A percentile compares a stretch with the other conserved stretches of the same genome.
phyloP scores from a whole-genome alignment of 2,888 invertebrate genomes.

The Rhingia campestris region DNA sequence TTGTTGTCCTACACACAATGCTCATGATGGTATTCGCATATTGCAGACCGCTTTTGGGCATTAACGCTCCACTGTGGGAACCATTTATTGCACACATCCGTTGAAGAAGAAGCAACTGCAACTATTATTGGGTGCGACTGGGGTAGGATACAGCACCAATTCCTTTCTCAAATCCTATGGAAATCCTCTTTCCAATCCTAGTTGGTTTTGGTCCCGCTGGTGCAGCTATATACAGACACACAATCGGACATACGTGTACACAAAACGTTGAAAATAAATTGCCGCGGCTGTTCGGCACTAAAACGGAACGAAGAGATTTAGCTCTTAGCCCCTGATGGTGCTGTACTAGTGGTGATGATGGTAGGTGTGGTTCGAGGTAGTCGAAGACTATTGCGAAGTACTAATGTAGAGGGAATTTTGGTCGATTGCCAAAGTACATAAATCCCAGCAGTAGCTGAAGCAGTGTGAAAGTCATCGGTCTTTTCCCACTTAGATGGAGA shows the following conservation, averaged over 20 bases:
- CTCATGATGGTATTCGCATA: background rate
- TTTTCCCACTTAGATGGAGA: slow-evolving; percentile 35
- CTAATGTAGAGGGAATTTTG: slow-evolving; percentile 58
- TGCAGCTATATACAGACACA: slow-evolving; percentile 22
- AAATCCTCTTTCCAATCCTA: slow-evolving; percentile 10
- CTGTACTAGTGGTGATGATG: slow-evolving; percentile 1
- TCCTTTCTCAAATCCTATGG: slow-evolving; percentile 6
- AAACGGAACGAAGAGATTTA: slow-evolving; percentile 45
- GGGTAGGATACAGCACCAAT: background rate
- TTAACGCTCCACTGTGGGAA: slow-evolving; percentile 10
- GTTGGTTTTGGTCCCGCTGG: slow-evolving; percentile 1
- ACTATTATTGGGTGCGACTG: background rate
- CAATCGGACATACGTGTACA: slow-evolving; percentile 7
- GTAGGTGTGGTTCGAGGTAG: background rate
- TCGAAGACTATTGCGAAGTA: slow-evolving; percentile 19
- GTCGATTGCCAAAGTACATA: slow-evolving; percentile 65
- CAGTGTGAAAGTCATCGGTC: slow-evolving; percentile 64
- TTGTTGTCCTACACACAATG: too few relatives aligned
- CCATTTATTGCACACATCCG: background rate
- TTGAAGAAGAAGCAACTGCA: background rate
- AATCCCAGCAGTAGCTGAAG: slow-evolving; percentile 49
- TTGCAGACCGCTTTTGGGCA: background rate
- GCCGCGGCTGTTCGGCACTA: slow-evolving; percentile 39
- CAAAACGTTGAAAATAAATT: slow-evolving; percentile 50
- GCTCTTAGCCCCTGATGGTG: slow-evolving; percentile 11